Conservation (phyloP, 2,113 vertebrate species). For the Noturus placidus region DNA sequence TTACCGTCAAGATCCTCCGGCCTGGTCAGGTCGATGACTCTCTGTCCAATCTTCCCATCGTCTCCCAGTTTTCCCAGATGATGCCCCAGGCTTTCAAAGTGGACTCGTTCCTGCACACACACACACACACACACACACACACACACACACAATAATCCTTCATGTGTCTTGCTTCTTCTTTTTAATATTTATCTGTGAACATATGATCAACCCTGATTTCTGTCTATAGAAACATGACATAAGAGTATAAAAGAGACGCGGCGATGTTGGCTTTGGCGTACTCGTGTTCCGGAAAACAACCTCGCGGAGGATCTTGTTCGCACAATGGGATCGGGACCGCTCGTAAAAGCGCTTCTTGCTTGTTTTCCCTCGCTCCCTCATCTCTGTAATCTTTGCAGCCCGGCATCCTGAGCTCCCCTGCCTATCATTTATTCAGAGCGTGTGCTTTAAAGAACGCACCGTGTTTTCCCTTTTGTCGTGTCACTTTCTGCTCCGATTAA, state of each 20-base stretch:
- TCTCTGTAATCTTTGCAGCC: slow-evolving; percentile 55
- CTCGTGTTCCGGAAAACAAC: slow-evolving; percentile 58
- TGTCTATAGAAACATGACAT: not conserved
- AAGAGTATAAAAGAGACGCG: not conserved
- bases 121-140: not conserved
- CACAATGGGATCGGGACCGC: slow-evolving; percentile 71
- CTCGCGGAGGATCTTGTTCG: slow-evolving; percentile 67
- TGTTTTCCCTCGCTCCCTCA: too few species aligned
- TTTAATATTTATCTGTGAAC: not conserved
- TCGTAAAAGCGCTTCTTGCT: slow-evolving; percentile 67
- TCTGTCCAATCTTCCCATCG: slow-evolving; percentile 91
- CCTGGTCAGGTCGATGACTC: slow-evolving; percentile 96
- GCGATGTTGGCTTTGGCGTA: not conserved
- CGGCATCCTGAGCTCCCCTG: slow-evolving; percentile 72
- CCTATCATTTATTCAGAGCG: slow-evolving; percentile 84
- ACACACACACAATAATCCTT: not conserved
- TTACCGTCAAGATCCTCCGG: slow-evolving; percentile 98
- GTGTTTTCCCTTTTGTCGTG: slow-evolving; percentile 81
- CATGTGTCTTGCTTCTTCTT: not conserved
- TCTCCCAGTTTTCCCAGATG: slow-evolving; percentile 90
- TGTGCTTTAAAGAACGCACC: slow-evolving; percentile 78
- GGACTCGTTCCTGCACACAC: slow-evolving; percentile 83
- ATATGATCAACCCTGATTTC: not conserved
- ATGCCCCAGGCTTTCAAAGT: slow-evolving; percentile 89
- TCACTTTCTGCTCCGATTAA: slow-evolving; percentile 85